phyloP scores from a whole-genome alignment of 2,113 vertebrate genomes.

The Channa maculata region DNA sequence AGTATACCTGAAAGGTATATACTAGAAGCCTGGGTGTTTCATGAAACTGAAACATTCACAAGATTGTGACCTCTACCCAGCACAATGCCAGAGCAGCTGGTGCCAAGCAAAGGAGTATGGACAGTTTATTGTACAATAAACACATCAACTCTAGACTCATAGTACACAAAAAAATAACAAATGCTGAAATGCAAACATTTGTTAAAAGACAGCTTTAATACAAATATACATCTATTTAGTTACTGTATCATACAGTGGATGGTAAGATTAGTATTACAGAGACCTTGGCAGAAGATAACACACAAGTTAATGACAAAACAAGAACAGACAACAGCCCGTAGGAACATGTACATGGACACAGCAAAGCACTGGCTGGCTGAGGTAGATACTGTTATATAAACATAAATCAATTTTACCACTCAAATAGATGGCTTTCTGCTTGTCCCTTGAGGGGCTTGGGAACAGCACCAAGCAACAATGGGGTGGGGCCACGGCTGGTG shows the following conservation, averaged over 20 bases:
- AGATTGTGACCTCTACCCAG: slow-evolving; percentile 52
- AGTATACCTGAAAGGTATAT: background rate
- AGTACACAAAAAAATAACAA: background rate
- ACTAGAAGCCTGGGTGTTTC: background rate
- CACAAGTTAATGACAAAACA: background rate
- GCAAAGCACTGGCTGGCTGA: background rate
- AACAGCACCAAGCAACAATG: too few species aligned
- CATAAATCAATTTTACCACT: too few species aligned
- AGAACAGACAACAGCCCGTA: background rate
- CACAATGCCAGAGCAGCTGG: slow-evolving; percentile 36
- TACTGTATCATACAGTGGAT: background rate
- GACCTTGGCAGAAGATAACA: slow-evolving; percentile 38
- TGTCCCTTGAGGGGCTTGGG: too few species aligned
- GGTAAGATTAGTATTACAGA: slow-evolving; percentile 25
- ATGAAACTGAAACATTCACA: slow-evolving; percentile 49
- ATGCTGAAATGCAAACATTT: too few species aligned
- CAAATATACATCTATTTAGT: background rate
- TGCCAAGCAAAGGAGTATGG: slow-evolving; percentile 3
- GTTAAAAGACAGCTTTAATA: background rate
- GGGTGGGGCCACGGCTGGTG: too few species aligned
- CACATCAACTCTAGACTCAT: background rate
- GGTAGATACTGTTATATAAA: background rate
- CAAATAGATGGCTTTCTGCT: too few species aligned
- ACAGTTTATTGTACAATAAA: slow-evolving; percentile 26
- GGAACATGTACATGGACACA: slow-evolving; percentile 8